Evolutionary conservation across 2,113 vertebrate genomes (phyloP).

Genomic region (Mormyrus iriodes): DNA sequence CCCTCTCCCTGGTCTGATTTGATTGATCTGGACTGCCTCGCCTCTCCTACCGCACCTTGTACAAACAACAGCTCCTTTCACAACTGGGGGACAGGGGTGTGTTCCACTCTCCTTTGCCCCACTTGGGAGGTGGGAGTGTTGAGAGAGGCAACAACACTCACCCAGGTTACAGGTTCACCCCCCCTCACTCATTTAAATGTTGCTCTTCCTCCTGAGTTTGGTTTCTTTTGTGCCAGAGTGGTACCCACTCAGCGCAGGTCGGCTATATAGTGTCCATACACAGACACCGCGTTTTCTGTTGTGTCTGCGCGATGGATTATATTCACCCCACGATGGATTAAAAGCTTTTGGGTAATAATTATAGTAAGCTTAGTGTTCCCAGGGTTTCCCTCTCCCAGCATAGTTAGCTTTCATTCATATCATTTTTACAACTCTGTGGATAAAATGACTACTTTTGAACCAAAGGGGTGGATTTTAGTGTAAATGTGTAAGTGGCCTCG

Average conservation of each 20-base stretch:
- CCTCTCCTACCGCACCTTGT: constrained; percentile 30
- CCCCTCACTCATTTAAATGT: background rate
- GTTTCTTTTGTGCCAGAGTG: background rate
- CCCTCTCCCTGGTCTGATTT: constrained; percentile 11
- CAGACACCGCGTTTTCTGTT: constrained; percentile 3
- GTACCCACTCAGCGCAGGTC: background rate
- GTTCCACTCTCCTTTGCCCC: constrained; percentile 24
- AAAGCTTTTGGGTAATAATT: background rate
- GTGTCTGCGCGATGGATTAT: constrained; percentile 12
- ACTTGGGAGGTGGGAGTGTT: constrained; percentile 12
- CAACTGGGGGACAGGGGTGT: constrained; percentile 4
- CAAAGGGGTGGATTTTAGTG: background rate
- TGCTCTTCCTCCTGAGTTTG: background rate
- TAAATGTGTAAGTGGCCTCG: background rate
- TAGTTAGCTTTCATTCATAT: background rate
- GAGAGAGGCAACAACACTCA: background rate
- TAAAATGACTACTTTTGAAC: background rate
- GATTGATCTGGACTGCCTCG: constrained; percentile 36
- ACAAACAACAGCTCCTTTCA: constrained; percentile 44
- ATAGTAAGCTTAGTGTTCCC: background rate
- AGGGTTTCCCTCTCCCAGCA: background rate
- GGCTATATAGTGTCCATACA: background rate
- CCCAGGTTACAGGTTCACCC: background rate
- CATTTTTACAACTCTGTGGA: background rate
- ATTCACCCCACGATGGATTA: constrained; percentile 1